phyloP scores from a whole-genome alignment of 2,888 invertebrate genomes.

The Drosophila acutilabella region DNA sequence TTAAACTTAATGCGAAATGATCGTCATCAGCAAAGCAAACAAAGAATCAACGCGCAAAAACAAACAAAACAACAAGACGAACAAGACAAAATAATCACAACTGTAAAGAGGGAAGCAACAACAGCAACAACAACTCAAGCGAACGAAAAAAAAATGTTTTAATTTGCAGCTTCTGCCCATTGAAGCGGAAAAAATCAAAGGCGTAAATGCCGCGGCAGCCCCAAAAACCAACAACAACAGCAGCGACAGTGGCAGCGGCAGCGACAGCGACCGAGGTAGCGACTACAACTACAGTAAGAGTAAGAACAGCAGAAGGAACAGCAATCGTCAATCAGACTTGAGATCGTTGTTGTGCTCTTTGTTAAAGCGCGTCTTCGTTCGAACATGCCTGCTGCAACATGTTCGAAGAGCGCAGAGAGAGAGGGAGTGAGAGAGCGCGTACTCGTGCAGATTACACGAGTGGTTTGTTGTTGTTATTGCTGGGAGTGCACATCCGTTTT shows the following conservation, averaged over 20 bases:
- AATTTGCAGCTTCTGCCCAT: slow-evolving; percentile 82
- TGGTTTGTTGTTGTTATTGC: slow-evolving; percentile 22
- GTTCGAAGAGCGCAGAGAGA: slow-evolving; percentile 53
- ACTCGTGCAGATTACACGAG: slow-evolving; percentile 51
- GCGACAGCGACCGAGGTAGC: slow-evolving; percentile 14
- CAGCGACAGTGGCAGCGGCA: slow-evolving; percentile 27
- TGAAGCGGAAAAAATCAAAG: slow-evolving; percentile 80
- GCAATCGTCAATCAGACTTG: slow-evolving; percentile 39
- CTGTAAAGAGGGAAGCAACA: slow-evolving; percentile 50
- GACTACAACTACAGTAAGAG: slow-evolving; percentile 11
- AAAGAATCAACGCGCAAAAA: slow-evolving; percentile 69
- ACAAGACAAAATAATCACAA: slow-evolving; percentile 38
- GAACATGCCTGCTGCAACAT: slow-evolving; percentile 52
- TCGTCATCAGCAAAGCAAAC: slow-evolving; percentile 80
- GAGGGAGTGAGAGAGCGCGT: slow-evolving; percentile 13
- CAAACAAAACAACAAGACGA: slow-evolving; percentile 46
- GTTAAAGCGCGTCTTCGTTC: slow-evolving; percentile 36
- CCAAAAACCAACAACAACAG: slow-evolving; percentile 51
- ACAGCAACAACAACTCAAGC: slow-evolving; percentile 20
- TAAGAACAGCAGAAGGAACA: background rate
- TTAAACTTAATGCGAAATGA: slow-evolving; percentile 83
- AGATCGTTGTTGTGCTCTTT: slow-evolving; percentile 26
- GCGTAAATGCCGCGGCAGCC: slow-evolving; percentile 69
- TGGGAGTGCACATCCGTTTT: slow-evolving; percentile 70
- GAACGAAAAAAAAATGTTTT: slow-evolving; percentile 69